Percentiles rank a stretch among this genome's conserved stretches.
phyloP scores from a whole-genome alignment of 2,797 vertebrate species.

The Cyclura pinguis region DNA sequence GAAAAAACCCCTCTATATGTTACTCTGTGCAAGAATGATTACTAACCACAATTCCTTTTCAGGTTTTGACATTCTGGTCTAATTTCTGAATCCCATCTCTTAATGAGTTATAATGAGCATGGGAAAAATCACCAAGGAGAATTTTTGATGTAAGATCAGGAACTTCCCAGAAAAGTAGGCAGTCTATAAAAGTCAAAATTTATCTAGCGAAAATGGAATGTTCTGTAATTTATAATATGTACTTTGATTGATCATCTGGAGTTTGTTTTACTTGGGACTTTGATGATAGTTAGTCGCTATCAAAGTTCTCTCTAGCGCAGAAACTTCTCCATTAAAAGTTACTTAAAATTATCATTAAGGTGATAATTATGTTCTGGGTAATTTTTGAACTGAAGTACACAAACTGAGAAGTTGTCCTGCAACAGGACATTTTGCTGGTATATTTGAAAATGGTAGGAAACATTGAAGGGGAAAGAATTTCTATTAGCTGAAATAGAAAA shows the following conservation, averaged over 20 bases:
- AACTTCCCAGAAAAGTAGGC: slow-evolving; percentile 54
- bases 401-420: not conserved
- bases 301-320: slow-evolving; percentile 54
- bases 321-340: slow-evolving; percentile 67
- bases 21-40: slow-evolving; percentile 38
- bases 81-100: slow-evolving; percentile 62
- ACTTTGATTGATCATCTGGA: slow-evolving; percentile 57
- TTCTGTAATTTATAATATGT: slow-evolving; percentile 59
- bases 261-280: slow-evolving; percentile 55
- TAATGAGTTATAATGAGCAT: slow-evolving; percentile 66
- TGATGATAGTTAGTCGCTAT: slow-evolving; percentile 50
- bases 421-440: not conserved
- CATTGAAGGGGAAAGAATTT: not conserved
- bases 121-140: slow-evolving; percentile 66
- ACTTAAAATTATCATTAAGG: slow-evolving; percentile 49
- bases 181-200: slow-evolving; percentile 66
- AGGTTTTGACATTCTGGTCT: slow-evolving; percentile 49
- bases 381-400: not conserved
- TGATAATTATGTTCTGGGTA: slow-evolving; percentile 43
- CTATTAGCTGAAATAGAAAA: not conserved
- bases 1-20: not conserved
- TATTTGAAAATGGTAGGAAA: not conserved
- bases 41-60: slow-evolving; percentile 47
- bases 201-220: slow-evolving; percentile 63
- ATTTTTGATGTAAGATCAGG: slow-evolving; percentile 67